Base-by-base conservation (phyloP, 2,113 vertebrate genomes). In the Callospermophilus lateralis region DNA sequence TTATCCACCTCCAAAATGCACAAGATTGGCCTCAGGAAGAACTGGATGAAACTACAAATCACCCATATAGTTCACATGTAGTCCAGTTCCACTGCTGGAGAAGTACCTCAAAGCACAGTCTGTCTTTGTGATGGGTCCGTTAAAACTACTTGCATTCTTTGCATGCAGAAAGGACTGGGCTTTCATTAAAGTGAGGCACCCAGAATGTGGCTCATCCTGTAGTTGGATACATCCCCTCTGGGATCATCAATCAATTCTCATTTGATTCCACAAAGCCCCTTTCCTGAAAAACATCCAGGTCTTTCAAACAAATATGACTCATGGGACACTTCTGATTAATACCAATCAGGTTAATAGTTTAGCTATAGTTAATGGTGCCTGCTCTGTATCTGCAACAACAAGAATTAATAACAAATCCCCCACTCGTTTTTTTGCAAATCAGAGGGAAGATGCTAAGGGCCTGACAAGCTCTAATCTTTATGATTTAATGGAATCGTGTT, bases 401-500 rank as follows among this genome's bases (percentile, higher is more conserved):
- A 78, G 30, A 92, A 92, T 89, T 95, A 89, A n/a, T 84, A 91
- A 34, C 87, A 96, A 97, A 74, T 84, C 87, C 45, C 86, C 86
- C 30, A 76, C 84, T 95, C 34, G 0, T 84, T 96, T 51, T 45
- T 97, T 94, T 95, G 92, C 90, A 97, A 97, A 93, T 97, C 96
- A 95, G 94, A 97, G 79, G 72, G 63, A 96, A 79, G 96, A 87
- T 89, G n/a, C 93, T 91, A 73, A 97, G 77, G 48, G 73, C 85
- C 78, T 94, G 97, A 97, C 95, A 97, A 93, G n/a, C 92, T 95
- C 97, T 98, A 94, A 98, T 98, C 97, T 98, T 97, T 97, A 80
- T 96, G 94, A 97, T 98, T 97, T 98, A 98, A 98, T 97, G 97
- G 96, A 95, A 98, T 97, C 67, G 13, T 97, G 94, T 95, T 94